Base-by-base conservation (phyloP, 53 echinoderm and acorn worm genomes). In the Crossaster papposus region DNA sequence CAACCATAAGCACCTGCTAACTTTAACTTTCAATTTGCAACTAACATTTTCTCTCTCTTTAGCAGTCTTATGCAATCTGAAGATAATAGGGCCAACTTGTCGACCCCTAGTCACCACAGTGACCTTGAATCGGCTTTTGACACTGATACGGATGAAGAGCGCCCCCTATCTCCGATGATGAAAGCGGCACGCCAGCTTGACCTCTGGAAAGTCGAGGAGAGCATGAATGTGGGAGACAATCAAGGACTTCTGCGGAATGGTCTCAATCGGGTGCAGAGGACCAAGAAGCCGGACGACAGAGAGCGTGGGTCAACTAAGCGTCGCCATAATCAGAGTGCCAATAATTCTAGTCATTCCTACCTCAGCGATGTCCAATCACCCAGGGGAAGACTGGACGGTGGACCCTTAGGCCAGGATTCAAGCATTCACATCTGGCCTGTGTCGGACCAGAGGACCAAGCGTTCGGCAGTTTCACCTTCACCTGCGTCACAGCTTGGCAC, bases 151-250 rank as follows among this genome's bases (percentile, higher is more conserved):
- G 95, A 92, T 22, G 91, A 89, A 58, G 85, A 90, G 62, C 89
- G 95, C 72, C 95, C 95, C 37, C 81, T 95, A 2, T 95, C 95
- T 15, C 95, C 95, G 4, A 95, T 95, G 95, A 94, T 95, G 92
- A 95, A 93, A 92, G 95, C 95, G 26, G 92, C 94, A 1, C 92
- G 90, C 17, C 95, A 95, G 72, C 80, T 95, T 54, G 90, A 95
- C 31, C 44, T 90, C 2, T 95, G 95, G 95, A 87, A 90, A 78
- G 78, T 53, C 17, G 80, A 86, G 74, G 91, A 88, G 58, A 91
- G 83, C 83, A 58, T 62, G 50, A 76, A 62, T 29, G 74, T 63
- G 29, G 73, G 62, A 14, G 31, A 30, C 38, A 64, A 52, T 23
- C 36, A 76, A 28, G 90, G 81, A 22, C 44, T 33, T 18, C 4